Conservation (phyloP, 2,113 vertebrate genomes). For the Terrapene triunguis region DNA sequence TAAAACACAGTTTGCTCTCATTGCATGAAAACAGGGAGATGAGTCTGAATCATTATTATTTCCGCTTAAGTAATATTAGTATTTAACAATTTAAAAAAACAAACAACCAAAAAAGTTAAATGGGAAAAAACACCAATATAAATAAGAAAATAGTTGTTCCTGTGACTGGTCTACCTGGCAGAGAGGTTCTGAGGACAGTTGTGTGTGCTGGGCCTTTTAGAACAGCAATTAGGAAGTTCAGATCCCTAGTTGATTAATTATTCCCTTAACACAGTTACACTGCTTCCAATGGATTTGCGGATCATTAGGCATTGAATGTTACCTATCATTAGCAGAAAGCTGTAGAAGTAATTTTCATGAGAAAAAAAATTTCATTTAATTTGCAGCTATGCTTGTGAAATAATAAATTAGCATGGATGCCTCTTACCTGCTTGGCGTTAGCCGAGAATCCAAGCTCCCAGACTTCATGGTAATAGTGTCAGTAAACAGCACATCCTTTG, state of each 20-base stretch:
- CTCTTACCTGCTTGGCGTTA: constrained; percentile 94
- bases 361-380: background rate
- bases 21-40: background rate
- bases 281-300: background rate
- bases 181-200: background rate
- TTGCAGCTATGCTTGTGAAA: background rate
- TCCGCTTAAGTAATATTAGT: background rate
- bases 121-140: background rate
- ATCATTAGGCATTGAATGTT: background rate
- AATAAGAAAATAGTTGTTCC: background rate
- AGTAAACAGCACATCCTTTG: constrained; percentile 98
- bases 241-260: background rate
- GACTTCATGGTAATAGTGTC: constrained; percentile 99
- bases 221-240: background rate
- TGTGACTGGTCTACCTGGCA: background rate
- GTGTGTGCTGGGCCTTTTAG: background rate
- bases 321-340: background rate
- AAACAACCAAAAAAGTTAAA: background rate
- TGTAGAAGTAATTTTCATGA: background rate
- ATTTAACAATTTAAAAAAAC: background rate
- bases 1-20: background rate
- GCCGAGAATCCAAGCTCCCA: constrained; percentile 94
- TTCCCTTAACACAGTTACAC: rapidly evolving
- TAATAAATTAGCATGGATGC: background rate
- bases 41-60: background rate